These are phyloP conservation scores for Pammene fasciana DNA, from an alignment of 2,888 invertebrate species.

Conservation along the genomic window DNA sequence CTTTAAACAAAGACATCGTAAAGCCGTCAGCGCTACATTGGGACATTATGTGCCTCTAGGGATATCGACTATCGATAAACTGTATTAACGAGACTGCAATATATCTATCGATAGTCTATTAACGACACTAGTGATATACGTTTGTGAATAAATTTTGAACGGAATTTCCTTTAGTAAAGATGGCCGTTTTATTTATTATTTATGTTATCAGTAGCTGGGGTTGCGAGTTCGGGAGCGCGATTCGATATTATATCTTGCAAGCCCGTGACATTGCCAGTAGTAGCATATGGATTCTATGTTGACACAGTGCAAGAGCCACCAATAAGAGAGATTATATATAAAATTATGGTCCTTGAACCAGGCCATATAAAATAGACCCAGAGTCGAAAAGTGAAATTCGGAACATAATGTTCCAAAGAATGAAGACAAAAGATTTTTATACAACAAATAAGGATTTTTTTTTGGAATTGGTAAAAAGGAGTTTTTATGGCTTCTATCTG, in stretches of 20 bases:
- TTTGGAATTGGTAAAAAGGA: too few species aligned
- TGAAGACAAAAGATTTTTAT: too few species aligned
- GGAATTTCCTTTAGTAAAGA: conserved; percentile 5
- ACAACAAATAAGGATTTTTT: too few species aligned
- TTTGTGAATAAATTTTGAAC: conserved; percentile 24
- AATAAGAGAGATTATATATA: too few species aligned
- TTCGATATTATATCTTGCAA: neutral
- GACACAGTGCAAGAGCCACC: too few species aligned
- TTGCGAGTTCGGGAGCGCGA: neutral
- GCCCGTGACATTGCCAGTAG: neutral
- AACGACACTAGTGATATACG: conserved; percentile 32
- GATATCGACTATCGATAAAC: conserved; percentile 32
- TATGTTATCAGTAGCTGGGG: conserved; percentile 4
- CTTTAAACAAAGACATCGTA: conserved; percentile 32
- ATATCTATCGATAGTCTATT: conserved; percentile 24
- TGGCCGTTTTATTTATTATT: conserved; percentile 8
- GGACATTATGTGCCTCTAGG: conserved; percentile 28
- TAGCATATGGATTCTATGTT: neutral
- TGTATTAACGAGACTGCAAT: conserved; percentile 19
- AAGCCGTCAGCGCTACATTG: conserved; percentile 19
- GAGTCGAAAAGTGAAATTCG: too few species aligned
- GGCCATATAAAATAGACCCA: too few species aligned
- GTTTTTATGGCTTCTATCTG: too few species aligned
- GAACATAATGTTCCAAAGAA: too few species aligned
- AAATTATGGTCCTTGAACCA: too few species aligned